These are phyloP conservation scores for Ictalurus furcatus DNA, from an alignment of 2,113 vertebrate species.

Conservation along the genomic window DNA sequence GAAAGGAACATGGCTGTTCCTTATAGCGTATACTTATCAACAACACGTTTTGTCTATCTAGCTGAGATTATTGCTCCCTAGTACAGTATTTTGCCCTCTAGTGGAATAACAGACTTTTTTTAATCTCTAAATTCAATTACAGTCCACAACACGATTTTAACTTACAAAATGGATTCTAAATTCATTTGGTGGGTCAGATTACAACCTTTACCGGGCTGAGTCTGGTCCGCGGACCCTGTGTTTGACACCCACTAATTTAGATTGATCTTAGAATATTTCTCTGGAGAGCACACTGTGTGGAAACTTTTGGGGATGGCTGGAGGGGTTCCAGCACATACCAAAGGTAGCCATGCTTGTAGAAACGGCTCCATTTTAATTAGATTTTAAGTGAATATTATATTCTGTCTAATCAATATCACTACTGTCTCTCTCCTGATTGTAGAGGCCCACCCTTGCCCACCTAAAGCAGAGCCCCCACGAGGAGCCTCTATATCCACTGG, in stretches of 20 bases:
- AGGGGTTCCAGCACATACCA: not conserved
- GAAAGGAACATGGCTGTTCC: not conserved
- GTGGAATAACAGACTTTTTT: not conserved
- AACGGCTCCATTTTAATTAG: not conserved
- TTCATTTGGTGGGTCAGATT: not conserved
- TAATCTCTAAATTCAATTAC: not conserved
- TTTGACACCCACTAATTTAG: not conserved
- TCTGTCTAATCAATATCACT: not conserved
- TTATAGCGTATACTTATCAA: not conserved
- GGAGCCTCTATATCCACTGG: slow-evolving; percentile 79
- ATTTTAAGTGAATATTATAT: not conserved
- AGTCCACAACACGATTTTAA: not conserved
- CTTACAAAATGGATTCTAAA: not conserved
- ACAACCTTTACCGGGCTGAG: not conserved
- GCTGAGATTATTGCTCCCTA: not conserved
- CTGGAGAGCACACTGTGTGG: not conserved
- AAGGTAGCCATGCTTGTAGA: not conserved
- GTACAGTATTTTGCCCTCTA: not conserved
- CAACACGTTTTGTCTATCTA: not conserved
- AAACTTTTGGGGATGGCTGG: not conserved
- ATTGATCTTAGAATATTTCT: not conserved
- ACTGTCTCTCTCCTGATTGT: slow-evolving; percentile 27
- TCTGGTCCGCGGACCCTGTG: not conserved
- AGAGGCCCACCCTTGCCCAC: slow-evolving; percentile 92
- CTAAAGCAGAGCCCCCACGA: slow-evolving; percentile 82